These are phyloP conservation scores for Sebastes goodei DNA, from an alignment of 2,797 vertebrate genomes.

Conservation along the genomic window DNA sequence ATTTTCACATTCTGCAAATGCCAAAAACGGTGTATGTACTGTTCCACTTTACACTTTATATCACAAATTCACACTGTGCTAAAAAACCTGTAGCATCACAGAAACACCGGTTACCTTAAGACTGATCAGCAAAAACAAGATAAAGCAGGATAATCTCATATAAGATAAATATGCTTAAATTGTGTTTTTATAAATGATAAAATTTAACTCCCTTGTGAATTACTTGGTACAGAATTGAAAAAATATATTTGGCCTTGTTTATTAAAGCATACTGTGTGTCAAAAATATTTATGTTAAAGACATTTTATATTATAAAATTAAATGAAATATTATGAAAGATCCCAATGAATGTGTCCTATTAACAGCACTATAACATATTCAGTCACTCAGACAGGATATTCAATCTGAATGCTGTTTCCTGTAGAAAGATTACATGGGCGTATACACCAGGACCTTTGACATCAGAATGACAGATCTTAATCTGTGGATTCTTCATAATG, in stretches of 20 bases:
- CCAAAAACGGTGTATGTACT: not conserved
- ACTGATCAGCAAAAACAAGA: not conserved
- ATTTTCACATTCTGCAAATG: not conserved
- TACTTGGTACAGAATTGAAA: not conserved
- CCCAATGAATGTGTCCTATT: not conserved
- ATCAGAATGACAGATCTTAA: slow-evolving; percentile 9
- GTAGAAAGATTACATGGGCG: not conserved
- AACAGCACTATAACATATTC: too few relatives aligned
- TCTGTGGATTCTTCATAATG: slow-evolving; percentile 5
- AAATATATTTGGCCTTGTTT: not conserved
- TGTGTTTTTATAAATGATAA: not conserved
- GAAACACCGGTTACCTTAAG: not conserved
- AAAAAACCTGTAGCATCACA: not conserved
- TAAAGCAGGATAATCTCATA: not conserved
- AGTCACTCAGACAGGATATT: not conserved
- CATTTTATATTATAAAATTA: not conserved
- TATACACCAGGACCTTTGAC: slow-evolving; percentile 32
- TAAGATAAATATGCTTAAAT: not conserved
- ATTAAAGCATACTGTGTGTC: not conserved
- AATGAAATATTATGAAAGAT: not conserved
- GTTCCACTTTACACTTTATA: not conserved
- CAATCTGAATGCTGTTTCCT: not conserved
- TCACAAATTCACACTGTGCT: not conserved
- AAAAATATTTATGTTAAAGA: not conserved
- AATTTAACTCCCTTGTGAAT: not conserved